Base-by-base conservation (phyloP, 2,888 invertebrate genomes). In the Periphyllus acericola region DNA sequence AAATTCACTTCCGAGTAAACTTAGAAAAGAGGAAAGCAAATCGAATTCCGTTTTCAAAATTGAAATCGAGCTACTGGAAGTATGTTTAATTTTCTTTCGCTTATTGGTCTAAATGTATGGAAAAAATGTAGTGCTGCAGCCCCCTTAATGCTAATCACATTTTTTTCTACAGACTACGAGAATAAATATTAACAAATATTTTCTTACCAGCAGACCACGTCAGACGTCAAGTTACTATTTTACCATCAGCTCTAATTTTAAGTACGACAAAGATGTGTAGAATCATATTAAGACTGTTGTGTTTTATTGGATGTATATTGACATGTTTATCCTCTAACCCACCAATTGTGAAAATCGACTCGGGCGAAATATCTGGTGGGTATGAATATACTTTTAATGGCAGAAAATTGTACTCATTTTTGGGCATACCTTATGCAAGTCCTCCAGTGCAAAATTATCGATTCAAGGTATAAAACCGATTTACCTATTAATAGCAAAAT, bases 381-480 rank as follows among this genome's bases (percentile, higher is more conserved):
- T 60, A 68, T 36, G 72, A 79, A 25, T 66, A 66, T 19, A 88
- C 87, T 5, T 68, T 72, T 21, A 89, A 81, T 66, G 89, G 89
- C 11, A 80, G 89, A 21, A 34, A 72, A 21, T 32, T 89, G 17
- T 71, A 89, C 46, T 88, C 90, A 4, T 90, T 90, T 71, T 71
- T 89, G 32, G 90, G 90, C 19, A 89, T 90, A 72, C 90, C 90
- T 14, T 90, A 90, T 68, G 90, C 90, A 36, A 89, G 89, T 68
- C 90, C 90, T 19, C 90, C 90, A 5, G 89, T 90, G 9, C 89
- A 90, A 32, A 89, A 90, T 14, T 79, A 89, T 81, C 85, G 90
- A 74, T 90, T 90, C 60, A 90, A 89, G 89, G 90, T 90, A 89
- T 78, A 83, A 72, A 5, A 36, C 34, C 80, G 32, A 32, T 34